Evolutionary conservation across 2,797 vertebrate genomes (phyloP).

Genomic region (Champsocephalus gunnari): DNA sequence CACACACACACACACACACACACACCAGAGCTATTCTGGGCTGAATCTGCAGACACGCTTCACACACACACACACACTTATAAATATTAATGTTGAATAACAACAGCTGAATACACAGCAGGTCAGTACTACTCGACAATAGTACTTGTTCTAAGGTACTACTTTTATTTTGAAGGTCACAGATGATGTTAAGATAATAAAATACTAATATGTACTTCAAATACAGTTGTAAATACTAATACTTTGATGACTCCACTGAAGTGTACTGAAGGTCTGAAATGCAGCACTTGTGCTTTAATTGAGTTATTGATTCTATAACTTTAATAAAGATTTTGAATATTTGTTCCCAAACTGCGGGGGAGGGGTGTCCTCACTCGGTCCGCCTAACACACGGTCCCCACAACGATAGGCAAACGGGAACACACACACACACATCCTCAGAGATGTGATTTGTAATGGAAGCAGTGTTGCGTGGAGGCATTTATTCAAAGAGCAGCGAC

Average conservation of each 20-base stretch:
- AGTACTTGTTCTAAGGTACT: no score
- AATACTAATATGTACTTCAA: no score
- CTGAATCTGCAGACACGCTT: no score
- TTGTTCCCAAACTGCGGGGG: background rate
- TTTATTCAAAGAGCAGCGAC: conserved; percentile 60
- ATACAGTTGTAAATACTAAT: no score
- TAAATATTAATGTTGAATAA: background rate
- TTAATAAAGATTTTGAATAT: background rate
- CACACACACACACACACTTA: background rate
- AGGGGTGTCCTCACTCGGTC: background rate
- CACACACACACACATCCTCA: background rate
- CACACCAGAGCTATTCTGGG: no score
- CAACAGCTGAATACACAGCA: background rate
- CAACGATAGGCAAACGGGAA: background rate
- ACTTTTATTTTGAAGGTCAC: no score
- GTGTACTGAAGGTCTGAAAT: no score
- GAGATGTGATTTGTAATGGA: conserved; percentile 55
- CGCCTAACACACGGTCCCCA: conserved; percentile 3
- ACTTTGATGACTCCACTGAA: no score
- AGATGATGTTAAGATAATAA: no score
- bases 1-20: background rate
- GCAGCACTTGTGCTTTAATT: background rate
- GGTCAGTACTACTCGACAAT: no score
- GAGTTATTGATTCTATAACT: background rate
- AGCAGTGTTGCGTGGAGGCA: conserved; percentile 60